Evolutionary conservation across 2,113 vertebrate genomes (phyloP).

Genomic region (Lutjanus erythropterus): DNA sequence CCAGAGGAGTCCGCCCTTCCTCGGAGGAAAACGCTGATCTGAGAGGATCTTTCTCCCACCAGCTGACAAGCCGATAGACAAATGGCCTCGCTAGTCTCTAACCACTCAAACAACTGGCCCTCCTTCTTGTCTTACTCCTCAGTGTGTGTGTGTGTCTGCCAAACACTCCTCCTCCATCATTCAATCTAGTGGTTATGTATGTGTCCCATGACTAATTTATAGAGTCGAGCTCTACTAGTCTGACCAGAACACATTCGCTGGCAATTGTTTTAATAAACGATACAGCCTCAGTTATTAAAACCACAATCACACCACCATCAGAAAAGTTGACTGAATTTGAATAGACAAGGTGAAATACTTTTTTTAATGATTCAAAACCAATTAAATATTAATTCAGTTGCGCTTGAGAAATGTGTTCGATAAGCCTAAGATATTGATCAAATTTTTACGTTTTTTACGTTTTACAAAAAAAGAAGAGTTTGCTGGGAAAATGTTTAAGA

Average conservation of each 20-base stretch:
- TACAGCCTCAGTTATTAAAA: slow-evolving; percentile 59
- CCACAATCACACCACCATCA: too few species aligned
- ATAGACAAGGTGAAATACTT: too few species aligned
- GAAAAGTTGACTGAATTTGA: too few species aligned
- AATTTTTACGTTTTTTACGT: too few species aligned
- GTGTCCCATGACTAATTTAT: slow-evolving; percentile 63
- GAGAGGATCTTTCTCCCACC: slow-evolving; percentile 66
- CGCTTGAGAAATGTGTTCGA: too few species aligned
- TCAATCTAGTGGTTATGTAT: background rate
- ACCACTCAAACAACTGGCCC: slow-evolving; percentile 67
- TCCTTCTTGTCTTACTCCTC: slow-evolving; percentile 39
- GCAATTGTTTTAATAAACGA: slow-evolving; percentile 70
- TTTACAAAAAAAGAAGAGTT: too few species aligned
- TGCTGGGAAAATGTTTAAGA: too few species aligned
- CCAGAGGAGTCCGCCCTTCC: slow-evolving; percentile 58
- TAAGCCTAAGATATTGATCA: too few species aligned
- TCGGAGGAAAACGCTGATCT: slow-evolving; percentile 78
- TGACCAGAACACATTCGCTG: slow-evolving; percentile 57
- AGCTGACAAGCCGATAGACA: slow-evolving; percentile 75
- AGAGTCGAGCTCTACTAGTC: slow-evolving; percentile 41
- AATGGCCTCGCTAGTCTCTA: slow-evolving; percentile 68
- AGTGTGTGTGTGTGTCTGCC: slow-evolving; percentile 1
- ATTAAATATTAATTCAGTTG: too few species aligned
- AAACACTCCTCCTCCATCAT: slow-evolving; percentile 38
- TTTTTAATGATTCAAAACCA: too few species aligned